Conservation (phyloP, 2,888 invertebrate genomes). For the Cryptus armator region DNA sequence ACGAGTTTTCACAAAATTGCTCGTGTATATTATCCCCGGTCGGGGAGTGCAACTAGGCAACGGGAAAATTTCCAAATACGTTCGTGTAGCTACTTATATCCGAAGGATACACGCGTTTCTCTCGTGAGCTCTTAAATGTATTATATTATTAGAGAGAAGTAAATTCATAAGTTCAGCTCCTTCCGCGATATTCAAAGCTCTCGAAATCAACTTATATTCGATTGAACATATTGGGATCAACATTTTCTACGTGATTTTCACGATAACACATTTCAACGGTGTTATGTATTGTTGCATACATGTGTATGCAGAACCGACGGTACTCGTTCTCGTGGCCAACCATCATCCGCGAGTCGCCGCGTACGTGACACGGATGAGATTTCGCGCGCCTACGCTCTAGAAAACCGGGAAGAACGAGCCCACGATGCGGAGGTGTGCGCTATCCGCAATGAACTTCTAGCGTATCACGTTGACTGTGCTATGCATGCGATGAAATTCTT, state of each 20-base stretch:
- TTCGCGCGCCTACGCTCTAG: conserved; percentile 73
- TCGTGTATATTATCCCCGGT: conserved; percentile 4
- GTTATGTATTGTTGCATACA: too few relatives aligned
- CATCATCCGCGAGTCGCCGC: conserved; percentile 44
- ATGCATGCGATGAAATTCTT: conserved; percentile 28
- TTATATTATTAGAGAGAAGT: conserved; percentile 9
- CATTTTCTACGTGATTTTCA: conserved; percentile 41
- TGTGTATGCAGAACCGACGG: background rate
- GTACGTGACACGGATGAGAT: conserved; percentile 67
- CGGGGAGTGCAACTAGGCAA: conserved; percentile 18
- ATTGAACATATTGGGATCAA: conserved; percentile 36
- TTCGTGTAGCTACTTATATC: conserved; percentile 26
- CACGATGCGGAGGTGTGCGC: conserved; percentile 58
- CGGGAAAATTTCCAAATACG: conserved; percentile 50
- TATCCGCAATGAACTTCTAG: conserved; percentile 20
- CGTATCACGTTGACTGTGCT: background rate
- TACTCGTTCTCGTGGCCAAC: conserved; percentile 46
- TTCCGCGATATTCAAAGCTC: conserved; percentile 7
- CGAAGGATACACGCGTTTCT: conserved; percentile 3
- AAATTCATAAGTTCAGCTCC: conserved; percentile 17
- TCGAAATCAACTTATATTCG: conserved; percentile 39
- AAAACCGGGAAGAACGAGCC: conserved; percentile 71
- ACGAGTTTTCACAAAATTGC: conserved; percentile 60
- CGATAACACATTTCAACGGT: too few relatives aligned
- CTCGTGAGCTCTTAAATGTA: background rate